Evolutionary conservation across 1,140 invertebrate genomes (phyloP), one percentile per base, ranked within the genome.

Genomic region (Hylaeus volcanicus): DNA sequence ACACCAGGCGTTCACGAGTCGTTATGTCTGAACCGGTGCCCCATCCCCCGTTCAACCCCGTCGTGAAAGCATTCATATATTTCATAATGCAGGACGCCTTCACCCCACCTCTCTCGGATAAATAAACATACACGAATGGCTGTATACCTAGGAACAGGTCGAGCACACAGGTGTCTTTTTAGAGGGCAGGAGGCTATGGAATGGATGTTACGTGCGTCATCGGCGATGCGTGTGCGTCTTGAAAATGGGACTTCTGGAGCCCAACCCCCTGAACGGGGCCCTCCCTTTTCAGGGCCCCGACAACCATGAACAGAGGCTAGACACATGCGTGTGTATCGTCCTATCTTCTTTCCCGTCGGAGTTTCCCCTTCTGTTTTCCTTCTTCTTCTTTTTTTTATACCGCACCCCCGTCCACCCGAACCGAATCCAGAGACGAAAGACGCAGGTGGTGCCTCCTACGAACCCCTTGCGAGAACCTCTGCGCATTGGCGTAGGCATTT

Each of bases 131-230:
- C 81, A 74, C 80, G 79, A 83, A 55, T 6, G 41, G 26, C 15
- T 41, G 43, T 41, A 26, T 58, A 60, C 12, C 12, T 5, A 43
- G 58, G 60, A 75, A 69, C 74, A 82, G 55, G 74, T 77, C 48
- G 87, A 85, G 70, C n/a, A 80, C 88, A 92, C 91, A 92, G 91
- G 91, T 92, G 90, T 90, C 86, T 90, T 71, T 26, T 81, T 86
- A 88, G 87, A 90, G 85, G 80, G 58, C 71, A 81, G 86, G 77
- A 89, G 66, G 79, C 71, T 71, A 81, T 61, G 26, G 81, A 60
- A 60, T 78, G 82, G 61, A 77, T 55, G 71, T 71, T 85, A 77
- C 58, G 70, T 48, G 74, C 74, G 74, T 85, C 79, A 83, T 71
- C 71, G 79, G 8, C 37, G 75, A 83, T 85, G 76, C 70, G 63